These are phyloP conservation scores for Clarias batrachus DNA, from an alignment of 2,113 vertebrate genomes.

Conservation along the genomic window DNA sequence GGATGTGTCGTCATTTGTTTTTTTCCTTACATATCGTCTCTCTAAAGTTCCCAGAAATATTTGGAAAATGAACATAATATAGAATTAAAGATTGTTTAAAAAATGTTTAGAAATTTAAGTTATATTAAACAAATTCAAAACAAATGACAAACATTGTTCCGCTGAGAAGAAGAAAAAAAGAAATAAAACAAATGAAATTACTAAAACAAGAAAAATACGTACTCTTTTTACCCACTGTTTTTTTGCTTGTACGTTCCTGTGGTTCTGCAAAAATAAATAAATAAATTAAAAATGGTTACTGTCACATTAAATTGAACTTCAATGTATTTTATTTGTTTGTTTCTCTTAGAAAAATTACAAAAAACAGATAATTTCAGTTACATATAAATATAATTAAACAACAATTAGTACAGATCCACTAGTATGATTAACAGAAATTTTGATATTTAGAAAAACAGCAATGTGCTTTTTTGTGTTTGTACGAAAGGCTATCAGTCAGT, in stretches of 20 bases:
- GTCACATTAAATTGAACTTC: not conserved
- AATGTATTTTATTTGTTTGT: no score
- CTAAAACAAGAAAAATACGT: conserved; percentile 58
- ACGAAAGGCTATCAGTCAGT: not conserved
- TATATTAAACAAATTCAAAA: not conserved
- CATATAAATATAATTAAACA: not conserved
- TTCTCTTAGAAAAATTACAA: not conserved
- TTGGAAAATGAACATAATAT: not conserved
- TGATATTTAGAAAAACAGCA: not conserved
- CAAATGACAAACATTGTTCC: not conserved
- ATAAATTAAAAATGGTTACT: conserved; percentile 9
- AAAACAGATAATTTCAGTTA: not conserved
- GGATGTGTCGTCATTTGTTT: conserved; percentile 37
- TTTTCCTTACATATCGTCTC: conserved; percentile 62
- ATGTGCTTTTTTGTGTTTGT: not conserved
- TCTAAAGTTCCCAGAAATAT: conserved; percentile 45
- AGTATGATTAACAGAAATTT: not conserved
- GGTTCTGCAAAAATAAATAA: conserved; percentile 66
- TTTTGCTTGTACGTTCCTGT: conserved; percentile 71
- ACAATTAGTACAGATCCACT: not conserved
- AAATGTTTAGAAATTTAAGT: not conserved
- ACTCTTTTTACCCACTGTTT: conserved; percentile 84
- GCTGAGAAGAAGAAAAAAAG: not conserved
- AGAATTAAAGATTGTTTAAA: not conserved
- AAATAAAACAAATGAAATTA: not conserved